phyloP scores from a whole-genome alignment of 1,140 invertebrate genomes.

The Araneus ventricosus region DNA sequence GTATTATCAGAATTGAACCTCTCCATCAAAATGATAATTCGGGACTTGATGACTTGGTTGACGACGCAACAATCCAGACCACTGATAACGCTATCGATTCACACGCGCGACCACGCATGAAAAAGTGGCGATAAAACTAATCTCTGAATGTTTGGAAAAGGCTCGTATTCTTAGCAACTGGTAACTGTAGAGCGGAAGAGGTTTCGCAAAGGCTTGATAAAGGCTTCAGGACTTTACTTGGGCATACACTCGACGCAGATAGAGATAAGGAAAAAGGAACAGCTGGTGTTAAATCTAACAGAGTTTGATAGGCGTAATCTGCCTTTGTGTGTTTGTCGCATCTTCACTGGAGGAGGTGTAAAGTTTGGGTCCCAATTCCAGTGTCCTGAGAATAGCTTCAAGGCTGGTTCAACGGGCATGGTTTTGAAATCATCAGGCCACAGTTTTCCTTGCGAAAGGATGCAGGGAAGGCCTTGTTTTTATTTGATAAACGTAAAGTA shows the following conservation, averaged over 20 bases:
- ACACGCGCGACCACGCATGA: not conserved
- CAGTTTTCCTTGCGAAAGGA: not conserved
- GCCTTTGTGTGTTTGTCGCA: not conserved
- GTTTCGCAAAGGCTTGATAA: not conserved
- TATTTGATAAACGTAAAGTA: slow-evolving; percentile 1
- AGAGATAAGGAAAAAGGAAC: slow-evolving; percentile 3
- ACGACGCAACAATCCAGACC: not conserved
- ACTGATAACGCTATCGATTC: not conserved
- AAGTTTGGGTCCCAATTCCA: slow-evolving; percentile 13
- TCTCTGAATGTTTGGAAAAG: not conserved
- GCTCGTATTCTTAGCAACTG: slow-evolving; percentile 5
- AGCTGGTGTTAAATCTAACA: slow-evolving; percentile 1
- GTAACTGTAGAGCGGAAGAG: slow-evolving; percentile 6
- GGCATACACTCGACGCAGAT: not conserved
- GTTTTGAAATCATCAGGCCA: not conserved
- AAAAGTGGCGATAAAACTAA: not conserved
- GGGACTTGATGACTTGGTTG: not conserved
- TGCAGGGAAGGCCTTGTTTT: not conserved
- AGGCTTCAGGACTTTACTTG: slow-evolving; percentile 10
- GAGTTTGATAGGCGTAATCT: not conserved
- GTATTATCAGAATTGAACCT: too few relatives aligned
- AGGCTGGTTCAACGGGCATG: not conserved
- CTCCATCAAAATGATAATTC: too few relatives aligned
- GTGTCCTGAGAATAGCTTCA: not conserved
- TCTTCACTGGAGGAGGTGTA: not conserved